Conservation (phyloP, 2,113 vertebrate species). For the Lagopus leucura region DNA sequence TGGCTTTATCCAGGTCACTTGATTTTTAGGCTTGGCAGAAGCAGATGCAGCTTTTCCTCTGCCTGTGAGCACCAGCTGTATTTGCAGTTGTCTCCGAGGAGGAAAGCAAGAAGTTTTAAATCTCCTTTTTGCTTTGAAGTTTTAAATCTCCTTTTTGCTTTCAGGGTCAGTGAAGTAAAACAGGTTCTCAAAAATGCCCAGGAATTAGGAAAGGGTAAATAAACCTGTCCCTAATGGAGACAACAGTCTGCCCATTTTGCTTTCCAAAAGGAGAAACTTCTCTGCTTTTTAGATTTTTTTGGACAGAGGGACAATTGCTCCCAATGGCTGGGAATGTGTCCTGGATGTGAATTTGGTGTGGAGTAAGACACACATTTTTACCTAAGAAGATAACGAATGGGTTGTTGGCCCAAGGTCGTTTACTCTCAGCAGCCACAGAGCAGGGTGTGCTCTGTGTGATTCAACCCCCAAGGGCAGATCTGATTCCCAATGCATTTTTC, state of each 20-base stretch:
- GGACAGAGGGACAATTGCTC: neutral
- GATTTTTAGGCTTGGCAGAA: neutral
- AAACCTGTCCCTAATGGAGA: neutral
- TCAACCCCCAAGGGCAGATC: neutral
- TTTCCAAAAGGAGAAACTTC: neutral
- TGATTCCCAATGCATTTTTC: neutral
- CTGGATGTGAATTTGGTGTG: neutral
- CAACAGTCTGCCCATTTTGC: neutral
- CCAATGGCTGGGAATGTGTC: fast-evolving
- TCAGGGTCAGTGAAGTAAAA: neutral
- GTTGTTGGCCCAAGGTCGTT: neutral
- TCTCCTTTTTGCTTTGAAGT: neutral
- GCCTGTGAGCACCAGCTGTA: fast-evolving
- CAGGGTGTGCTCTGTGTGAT: too few species aligned
- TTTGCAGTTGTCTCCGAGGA: neutral
- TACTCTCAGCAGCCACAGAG: neutral
- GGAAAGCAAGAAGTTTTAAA: neutral
- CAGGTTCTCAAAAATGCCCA: neutral
- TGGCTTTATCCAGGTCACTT: neutral
- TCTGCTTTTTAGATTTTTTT: neutral
- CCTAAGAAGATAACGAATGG: neutral
- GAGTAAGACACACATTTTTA: neutral
- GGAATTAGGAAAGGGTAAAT: neutral
- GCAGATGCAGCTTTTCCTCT: neutral
- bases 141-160: neutral